A percentile compares a stretch with the other conserved stretches of the same genome.
phyloP scores from a whole-genome alignment of 1,140 invertebrate genomes.

The Eurosta solidaginis region DNA sequence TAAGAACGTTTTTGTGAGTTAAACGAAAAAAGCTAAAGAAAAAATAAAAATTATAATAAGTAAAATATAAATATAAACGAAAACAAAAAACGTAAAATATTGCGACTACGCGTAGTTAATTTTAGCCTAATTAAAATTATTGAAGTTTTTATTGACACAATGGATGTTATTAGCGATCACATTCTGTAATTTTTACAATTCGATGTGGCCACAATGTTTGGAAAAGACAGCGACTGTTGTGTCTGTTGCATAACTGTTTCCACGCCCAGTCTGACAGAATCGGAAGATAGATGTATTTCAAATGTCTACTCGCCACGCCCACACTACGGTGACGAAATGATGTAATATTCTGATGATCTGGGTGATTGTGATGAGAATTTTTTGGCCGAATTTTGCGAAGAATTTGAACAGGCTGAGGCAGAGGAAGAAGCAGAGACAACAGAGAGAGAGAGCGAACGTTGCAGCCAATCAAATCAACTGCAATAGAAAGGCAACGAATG shows the following conservation, averaged over 20 bases:
- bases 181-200: neutral
- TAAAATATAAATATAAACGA: neutral
- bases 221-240: neutral
- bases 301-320: slow-evolving; percentile 5
- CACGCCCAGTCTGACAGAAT: neutral
- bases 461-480: neutral
- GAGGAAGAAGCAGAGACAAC: neutral
- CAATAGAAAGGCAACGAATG: neutral
- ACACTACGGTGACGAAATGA: slow-evolving; percentile 6
- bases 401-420: neutral
- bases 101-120: neutral
- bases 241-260: neutral
- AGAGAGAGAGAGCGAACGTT: neutral
- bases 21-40: neutral
- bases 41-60: slow-evolving; percentile 15
- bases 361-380: neutral
- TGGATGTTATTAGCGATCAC: slow-evolving; percentile 3
- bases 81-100: neutral
- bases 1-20: neutral
- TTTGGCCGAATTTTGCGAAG: neutral
- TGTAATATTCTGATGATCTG: neutral
- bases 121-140: neutral
- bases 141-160: neutral
- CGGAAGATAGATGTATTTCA: neutral
- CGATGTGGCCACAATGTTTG: neutral